phyloP scores from a whole-genome alignment of 1,140 invertebrate genomes.

The Drepana arcuata region DNA sequence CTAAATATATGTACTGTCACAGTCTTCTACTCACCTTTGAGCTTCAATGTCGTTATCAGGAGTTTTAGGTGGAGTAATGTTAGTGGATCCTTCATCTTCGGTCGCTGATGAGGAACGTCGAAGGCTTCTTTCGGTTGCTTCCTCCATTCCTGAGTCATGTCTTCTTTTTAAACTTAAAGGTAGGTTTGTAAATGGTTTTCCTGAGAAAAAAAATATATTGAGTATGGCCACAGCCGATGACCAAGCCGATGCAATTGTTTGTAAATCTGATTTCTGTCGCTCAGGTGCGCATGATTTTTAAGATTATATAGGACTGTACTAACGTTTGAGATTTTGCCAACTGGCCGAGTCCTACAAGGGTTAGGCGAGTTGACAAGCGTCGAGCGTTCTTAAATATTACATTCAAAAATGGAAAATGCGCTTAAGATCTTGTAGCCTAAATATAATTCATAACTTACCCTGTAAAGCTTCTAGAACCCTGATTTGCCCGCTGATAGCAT shows the following conservation, averaged over 20 bases:
- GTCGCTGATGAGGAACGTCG: constrained; percentile 59
- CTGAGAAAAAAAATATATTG: constrained; percentile 22
- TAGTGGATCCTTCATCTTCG: constrained; percentile 60
- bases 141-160: constrained; percentile 46
- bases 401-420: too few relatives aligned
- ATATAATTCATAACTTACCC: constrained; percentile 52
- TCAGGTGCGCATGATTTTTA: too few relatives aligned
- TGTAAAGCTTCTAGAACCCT: constrained; percentile 67
- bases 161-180: constrained; percentile 53
- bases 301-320: too few relatives aligned
- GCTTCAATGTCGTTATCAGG: constrained; percentile 60
- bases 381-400: too few relatives aligned
- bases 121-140: constrained; percentile 43
- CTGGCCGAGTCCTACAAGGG: too few relatives aligned
- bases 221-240: too few relatives aligned
- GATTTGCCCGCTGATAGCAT: constrained; percentile 73
- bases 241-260: too few relatives aligned
- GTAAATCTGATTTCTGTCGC: too few relatives aligned
- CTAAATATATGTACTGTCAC: too few relatives aligned
- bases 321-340: too few relatives aligned
- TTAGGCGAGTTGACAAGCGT: too few relatives aligned
- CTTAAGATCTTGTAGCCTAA: too few relatives aligned
- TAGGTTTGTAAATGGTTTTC: constrained; percentile 58
- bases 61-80: constrained; percentile 63
- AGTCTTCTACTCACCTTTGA: constrained; percentile 35